Conservation (phyloP, 2,888 invertebrate species). For the Sphaerophoria rueppellii region DNA sequence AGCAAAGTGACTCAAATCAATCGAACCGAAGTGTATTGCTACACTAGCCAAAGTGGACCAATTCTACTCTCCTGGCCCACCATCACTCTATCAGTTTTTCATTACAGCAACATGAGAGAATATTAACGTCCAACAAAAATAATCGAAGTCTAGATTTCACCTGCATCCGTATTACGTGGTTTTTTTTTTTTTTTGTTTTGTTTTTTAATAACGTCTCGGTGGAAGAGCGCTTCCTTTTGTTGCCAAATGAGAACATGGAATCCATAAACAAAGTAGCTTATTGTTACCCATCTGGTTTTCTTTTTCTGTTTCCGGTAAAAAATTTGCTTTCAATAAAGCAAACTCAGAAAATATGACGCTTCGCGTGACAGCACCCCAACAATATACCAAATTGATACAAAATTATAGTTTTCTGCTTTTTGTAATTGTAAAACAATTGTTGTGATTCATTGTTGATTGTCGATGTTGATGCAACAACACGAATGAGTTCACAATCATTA, state of each 20-base stretch:
- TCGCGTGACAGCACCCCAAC: constrained; percentile 48
- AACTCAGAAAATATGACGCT: constrained; percentile 19
- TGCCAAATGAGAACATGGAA: constrained; percentile 43
- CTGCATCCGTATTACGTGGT: constrained; percentile 39
- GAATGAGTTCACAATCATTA: background rate
- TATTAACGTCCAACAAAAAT: constrained; percentile 49
- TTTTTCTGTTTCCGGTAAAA: constrained; percentile 46
- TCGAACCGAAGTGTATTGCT: background rate
- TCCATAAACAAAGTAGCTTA: constrained; percentile 59
- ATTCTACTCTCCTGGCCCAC: constrained; percentile 52
- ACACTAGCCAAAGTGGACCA: background rate
- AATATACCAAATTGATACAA: constrained; percentile 20
- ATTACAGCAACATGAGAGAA: constrained; percentile 27
- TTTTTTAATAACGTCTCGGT: constrained; percentile 7
- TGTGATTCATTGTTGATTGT: background rate
- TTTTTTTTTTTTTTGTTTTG: constrained; percentile 27
- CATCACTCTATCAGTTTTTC: constrained; percentile 51
- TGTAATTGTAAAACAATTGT: constrained; percentile 53
- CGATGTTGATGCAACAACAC: background rate
- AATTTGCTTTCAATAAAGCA: background rate
- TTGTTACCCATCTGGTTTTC: constrained; percentile 31
- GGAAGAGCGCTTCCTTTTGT: constrained; percentile 57
- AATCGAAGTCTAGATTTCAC: constrained; percentile 55
- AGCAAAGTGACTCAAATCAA: background rate
- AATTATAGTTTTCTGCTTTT: background rate